These are phyloP conservation scores for Planococcus citri DNA, from an alignment of 1,140 invertebrate genomes.

Conservation along the genomic window DNA sequence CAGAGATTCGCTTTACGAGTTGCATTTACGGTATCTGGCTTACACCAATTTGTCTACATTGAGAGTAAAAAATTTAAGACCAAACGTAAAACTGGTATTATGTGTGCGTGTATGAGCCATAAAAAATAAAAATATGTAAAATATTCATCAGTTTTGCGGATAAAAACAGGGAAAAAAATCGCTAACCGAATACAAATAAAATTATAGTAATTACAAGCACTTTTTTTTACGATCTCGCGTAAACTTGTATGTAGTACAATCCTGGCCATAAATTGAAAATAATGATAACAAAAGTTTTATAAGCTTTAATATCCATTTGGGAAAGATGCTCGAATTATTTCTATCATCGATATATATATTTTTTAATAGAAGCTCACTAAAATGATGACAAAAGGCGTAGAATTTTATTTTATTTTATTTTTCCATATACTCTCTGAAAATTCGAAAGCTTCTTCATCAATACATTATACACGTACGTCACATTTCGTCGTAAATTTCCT, in stretches of 20 bases:
- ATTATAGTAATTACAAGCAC: neutral
- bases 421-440: no score
- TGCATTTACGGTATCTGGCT: no score
- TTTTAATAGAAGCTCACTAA: neutral
- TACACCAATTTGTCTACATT: neutral
- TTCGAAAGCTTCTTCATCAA: no score
- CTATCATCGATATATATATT: neutral
- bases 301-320: no score
- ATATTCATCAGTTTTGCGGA: neutral
- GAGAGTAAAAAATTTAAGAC: neutral
- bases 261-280: neutral
- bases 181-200: neutral
- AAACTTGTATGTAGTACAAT: neutral
- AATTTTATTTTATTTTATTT: no score
- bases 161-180: neutral
- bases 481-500: no score
- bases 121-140: conserved; percentile 5
- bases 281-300: neutral
- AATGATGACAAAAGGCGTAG: no score
- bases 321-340: neutral
- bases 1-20: no score
- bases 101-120: neutral
- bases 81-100: neutral
- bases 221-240: neutral
- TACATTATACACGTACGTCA: no score